Evolutionary conservation across 2,113 vertebrate species (phyloP).

Genomic region (Leucosticte australis): DNA sequence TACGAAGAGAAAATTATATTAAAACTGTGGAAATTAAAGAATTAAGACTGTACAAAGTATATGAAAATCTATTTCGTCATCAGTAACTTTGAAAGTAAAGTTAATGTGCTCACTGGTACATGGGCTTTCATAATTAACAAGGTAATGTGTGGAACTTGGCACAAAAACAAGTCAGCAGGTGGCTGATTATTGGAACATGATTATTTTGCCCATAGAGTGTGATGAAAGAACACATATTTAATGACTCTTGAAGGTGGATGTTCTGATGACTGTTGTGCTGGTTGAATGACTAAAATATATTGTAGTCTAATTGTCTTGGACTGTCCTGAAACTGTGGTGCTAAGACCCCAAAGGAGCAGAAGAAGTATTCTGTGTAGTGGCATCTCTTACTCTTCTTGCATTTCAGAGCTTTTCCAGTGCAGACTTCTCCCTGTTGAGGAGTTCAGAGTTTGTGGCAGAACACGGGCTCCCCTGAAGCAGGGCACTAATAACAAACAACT

Average conservation of each 20-base stretch:
- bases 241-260: background rate
- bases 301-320: background rate
- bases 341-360: background rate
- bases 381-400: background rate
- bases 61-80: background rate
- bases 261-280: background rate
- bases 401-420: background rate
- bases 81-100: background rate
- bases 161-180: background rate
- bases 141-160: background rate
- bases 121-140: background rate
- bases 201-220: background rate
- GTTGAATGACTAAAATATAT: background rate
- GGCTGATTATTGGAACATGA: background rate
- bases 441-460: background rate
- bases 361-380: background rate
- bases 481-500: background rate
- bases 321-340: background rate
- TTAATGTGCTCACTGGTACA: background rate
- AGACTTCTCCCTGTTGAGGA: background rate
- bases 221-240: background rate
- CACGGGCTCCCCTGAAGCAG: fast-evolving
- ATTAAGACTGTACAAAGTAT: background rate
- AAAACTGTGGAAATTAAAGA: background rate
- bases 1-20: background rate